Conservation (phyloP, 2,797 vertebrate genomes). For the Lycodopsis pacificus region DNA sequence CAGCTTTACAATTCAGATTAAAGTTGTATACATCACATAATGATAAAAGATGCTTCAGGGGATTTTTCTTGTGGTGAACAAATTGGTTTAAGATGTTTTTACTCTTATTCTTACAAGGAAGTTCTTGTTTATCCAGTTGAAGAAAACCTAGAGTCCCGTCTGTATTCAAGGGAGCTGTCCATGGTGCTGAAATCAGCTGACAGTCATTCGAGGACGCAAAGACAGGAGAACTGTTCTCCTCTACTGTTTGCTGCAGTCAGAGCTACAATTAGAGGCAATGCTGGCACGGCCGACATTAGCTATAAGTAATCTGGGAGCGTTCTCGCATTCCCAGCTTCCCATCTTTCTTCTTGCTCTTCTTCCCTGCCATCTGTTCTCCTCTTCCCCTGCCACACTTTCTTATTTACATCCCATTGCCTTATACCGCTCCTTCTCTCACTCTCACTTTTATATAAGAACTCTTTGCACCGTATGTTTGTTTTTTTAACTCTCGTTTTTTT, state of each 20-base stretch:
- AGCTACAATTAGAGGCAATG: slow-evolving; percentile 21
- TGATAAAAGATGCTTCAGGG: not conserved
- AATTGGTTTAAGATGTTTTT: not conserved
- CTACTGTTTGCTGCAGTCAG: slow-evolving; percentile 8
- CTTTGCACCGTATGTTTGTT: not conserved
- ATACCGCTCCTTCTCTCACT: slow-evolving; percentile 20
- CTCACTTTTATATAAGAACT: slow-evolving; percentile 35
- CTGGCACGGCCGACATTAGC: slow-evolving; percentile 35
- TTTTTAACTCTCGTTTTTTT: not conserved
- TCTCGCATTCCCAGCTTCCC: slow-evolving; percentile 37
- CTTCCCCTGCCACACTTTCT: slow-evolving; percentile 35
- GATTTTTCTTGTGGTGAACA: not conserved
- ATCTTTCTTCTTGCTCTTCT: slow-evolving; percentile 35
- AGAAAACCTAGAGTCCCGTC: not conserved
- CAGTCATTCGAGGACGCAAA: not conserved
- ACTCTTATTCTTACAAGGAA: not conserved
- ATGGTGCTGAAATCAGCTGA: slow-evolving; percentile 49
- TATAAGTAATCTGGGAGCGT: slow-evolving; percentile 44
- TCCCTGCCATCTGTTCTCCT: slow-evolving; percentile 67
- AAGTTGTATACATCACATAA: not conserved
- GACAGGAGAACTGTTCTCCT: not conserved
- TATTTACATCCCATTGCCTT: slow-evolving; percentile 44
- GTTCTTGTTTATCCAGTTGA: not conserved
- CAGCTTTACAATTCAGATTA: not conserved
- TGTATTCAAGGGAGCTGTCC: slow-evolving; percentile 31